Evolutionary conservation across 2,888 invertebrate species (phyloP).

Genomic region (Mantis religiosa): DNA sequence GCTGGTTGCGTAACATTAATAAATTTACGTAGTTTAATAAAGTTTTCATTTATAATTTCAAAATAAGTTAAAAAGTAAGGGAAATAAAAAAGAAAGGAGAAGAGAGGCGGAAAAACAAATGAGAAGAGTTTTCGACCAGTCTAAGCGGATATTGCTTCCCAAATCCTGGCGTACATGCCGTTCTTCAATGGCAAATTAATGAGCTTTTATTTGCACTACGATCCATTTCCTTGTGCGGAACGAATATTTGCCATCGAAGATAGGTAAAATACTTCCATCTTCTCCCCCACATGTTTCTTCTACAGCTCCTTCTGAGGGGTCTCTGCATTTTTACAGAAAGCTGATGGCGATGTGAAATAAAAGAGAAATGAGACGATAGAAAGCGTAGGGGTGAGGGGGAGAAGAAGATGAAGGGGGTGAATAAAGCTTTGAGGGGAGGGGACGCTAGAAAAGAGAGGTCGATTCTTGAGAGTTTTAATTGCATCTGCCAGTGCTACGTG

Average conservation of each 20-base stretch:
- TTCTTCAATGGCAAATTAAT: conserved; percentile 3
- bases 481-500: conserved; percentile 26
- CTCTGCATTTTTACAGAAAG: background rate
- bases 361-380: conserved; percentile 7
- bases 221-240: background rate
- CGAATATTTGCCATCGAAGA: conserved; percentile 12
- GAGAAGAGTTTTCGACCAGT: background rate
- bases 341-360: conserved; percentile 14
- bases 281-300: background rate
- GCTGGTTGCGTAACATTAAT: too few relatives aligned
- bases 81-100: background rate
- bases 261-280: background rate
- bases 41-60: background rate
- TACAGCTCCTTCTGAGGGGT: background rate
- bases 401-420: conserved; percentile 9
- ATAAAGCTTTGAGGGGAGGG: background rate
- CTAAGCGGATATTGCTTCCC: background rate
- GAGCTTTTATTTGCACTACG: background rate
- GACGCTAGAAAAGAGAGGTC: conserved; percentile 17
- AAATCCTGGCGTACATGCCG: background rate
- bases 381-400: background rate
- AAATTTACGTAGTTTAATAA: too few relatives aligned
- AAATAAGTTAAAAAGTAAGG: background rate
- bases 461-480: conserved; percentile 28
- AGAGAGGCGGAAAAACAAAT: background rate